Evolutionary conservation across 1,140 invertebrate species (phyloP).

Genomic region (Bombyx mandarina): DNA sequence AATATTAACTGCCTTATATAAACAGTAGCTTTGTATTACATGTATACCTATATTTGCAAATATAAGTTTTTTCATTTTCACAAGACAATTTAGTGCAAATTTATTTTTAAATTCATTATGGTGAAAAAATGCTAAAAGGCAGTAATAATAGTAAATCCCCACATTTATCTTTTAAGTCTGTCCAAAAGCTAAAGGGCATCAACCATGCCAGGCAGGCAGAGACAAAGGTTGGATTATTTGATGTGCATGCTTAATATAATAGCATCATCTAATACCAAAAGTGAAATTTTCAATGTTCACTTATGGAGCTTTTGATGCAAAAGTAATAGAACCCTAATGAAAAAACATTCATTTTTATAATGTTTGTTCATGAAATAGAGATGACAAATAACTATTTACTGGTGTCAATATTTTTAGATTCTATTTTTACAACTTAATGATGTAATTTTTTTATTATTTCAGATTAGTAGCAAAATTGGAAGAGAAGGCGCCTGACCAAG

Average conservation of each 20-base stretch:
- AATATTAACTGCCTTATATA: too few species aligned
- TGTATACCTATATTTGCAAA: too few species aligned
- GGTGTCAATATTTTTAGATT: background rate
- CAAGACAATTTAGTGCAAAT: too few species aligned
- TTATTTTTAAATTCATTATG: too few species aligned
- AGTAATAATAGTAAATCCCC: too few species aligned
- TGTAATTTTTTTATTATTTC: conserved; percentile 33
- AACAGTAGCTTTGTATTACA: too few species aligned
- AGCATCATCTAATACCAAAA: conserved; percentile 59
- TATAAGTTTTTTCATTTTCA: too few species aligned
- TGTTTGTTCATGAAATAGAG: conserved; percentile 63
- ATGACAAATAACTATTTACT: conserved; percentile 20
- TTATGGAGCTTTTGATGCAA: conserved; percentile 57
- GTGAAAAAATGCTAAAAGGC: too few species aligned
- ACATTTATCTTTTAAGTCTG: too few species aligned
- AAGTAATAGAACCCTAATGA: conserved; percentile 46
- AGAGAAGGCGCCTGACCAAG: conserved; percentile 85
- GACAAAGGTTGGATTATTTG: too few species aligned
- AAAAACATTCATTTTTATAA: conserved; percentile 59
- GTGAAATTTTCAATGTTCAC: conserved; percentile 32
- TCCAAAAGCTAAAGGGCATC: too few species aligned
- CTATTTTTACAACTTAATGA: background rate
- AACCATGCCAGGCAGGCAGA: too few species aligned
- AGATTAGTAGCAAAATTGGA: conserved; percentile 87
- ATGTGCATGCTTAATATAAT: background rate